Conservation (phyloP, 2,797 vertebrate species). For the Danio aesculapii region DNA sequence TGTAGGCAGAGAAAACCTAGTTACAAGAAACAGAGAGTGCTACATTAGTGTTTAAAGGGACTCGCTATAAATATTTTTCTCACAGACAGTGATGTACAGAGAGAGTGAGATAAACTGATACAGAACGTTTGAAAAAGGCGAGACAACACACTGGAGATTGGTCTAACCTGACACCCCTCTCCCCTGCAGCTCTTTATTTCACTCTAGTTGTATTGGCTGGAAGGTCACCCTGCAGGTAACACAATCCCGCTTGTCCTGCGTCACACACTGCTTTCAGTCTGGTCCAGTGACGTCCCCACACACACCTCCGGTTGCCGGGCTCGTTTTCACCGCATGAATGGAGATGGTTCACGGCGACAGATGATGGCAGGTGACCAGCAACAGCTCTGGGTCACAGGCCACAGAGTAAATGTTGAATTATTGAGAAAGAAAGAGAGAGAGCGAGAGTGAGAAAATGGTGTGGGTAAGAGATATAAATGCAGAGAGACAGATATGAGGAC, state of each 20-base stretch:
- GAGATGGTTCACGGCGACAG: slow-evolving; percentile 33
- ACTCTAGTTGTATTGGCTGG: slow-evolving; percentile 29
- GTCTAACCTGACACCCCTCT: slow-evolving; percentile 32
- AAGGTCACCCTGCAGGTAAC: slow-evolving; percentile 57
- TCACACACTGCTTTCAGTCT: slow-evolving; percentile 26
- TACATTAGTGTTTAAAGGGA: background rate
- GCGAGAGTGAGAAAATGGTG: background rate
- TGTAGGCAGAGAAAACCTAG: background rate
- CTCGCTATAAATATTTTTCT: background rate
- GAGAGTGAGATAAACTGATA: slow-evolving; percentile 1
- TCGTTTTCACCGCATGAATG: slow-evolving; percentile 1
- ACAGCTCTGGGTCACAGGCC: slow-evolving; percentile 21
- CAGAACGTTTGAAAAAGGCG: background rate
- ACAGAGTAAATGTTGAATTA: slow-evolving; percentile 28
- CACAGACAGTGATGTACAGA: slow-evolving; percentile 1
- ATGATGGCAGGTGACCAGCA: slow-evolving; percentile 28
- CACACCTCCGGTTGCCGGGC: slow-evolving; percentile 11
- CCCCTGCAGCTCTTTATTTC: slow-evolving; percentile 17
- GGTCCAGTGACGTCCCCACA: slow-evolving; percentile 28
- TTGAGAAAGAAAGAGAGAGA: slow-evolving; percentile 1
- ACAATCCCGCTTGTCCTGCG: slow-evolving; percentile 30
- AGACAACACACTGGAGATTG: background rate
- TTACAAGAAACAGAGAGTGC: slow-evolving; percentile 20
- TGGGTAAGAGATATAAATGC: background rate
- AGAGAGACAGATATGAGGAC: background rate